These are phyloP conservation scores for Amphilophus citrinellus DNA, from an alignment of 2,113 vertebrate genomes.

Conservation along the genomic window DNA sequence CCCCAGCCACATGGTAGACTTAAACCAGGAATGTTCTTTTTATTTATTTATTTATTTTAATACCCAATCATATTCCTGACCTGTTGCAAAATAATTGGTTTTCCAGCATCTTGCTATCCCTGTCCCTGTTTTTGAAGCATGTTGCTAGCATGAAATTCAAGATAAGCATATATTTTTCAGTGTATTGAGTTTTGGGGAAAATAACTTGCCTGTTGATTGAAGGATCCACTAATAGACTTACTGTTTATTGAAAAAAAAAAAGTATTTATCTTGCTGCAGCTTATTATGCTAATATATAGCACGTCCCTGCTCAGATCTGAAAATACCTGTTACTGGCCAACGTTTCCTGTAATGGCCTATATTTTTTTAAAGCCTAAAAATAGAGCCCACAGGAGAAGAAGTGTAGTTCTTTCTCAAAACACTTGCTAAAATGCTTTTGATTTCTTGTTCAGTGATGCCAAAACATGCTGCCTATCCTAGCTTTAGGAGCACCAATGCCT, in stretches of 20 bases:
- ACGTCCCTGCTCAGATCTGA: background rate
- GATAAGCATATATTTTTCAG: background rate
- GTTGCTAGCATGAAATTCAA: background rate
- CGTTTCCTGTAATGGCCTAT: background rate
- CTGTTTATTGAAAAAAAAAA: background rate
- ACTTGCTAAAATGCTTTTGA: background rate
- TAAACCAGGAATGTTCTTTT: background rate
- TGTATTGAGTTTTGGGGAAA: background rate
- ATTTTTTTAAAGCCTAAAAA: background rate
- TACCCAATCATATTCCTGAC: background rate
- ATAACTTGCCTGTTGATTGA: background rate
- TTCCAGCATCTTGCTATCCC: background rate
- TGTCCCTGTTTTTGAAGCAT: background rate
- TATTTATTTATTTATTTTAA: too few species aligned
- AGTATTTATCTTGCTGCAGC: background rate
- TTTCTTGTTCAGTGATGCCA: background rate
- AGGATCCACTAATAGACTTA: background rate
- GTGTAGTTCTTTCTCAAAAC: background rate
- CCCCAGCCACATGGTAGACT: background rate
- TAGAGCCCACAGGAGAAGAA: background rate
- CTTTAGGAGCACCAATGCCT: background rate
- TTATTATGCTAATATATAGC: background rate
- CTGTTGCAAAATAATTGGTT: background rate
- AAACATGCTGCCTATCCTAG: background rate
- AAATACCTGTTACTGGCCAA: background rate